A percentile compares a stretch with the other conserved stretches of the same genome.
These are phyloP conservation scores for Sebastes taczanowskii DNA, from an alignment of 2,797 vertebrate genomes.

Conservation along the genomic window DNA sequence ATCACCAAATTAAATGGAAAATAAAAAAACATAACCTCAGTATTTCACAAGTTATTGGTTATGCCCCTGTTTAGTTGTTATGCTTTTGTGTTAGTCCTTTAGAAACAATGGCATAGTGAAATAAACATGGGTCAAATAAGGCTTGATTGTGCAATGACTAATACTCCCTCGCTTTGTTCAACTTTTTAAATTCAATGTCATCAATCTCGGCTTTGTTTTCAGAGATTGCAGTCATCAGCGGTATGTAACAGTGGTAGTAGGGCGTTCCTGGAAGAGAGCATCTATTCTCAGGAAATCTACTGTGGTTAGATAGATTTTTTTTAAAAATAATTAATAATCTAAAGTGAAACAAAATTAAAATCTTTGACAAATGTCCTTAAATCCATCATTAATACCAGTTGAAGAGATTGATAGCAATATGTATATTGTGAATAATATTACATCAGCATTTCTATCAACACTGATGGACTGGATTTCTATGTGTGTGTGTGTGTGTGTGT, in stretches of 20 bases:
- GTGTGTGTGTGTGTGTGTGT: not conserved
- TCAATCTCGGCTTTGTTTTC: not conserved
- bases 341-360: conserved; percentile 7
- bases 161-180: not conserved
- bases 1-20: not conserved
- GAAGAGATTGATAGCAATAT: conserved; percentile 19
- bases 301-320: not conserved
- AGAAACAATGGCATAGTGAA: not conserved
- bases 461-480: conserved; percentile 38
- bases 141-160: not conserved
- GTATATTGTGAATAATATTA: conserved; percentile 13
- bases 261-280: not conserved
- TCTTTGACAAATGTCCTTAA: conserved; percentile 8
- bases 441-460: conserved; percentile 27
- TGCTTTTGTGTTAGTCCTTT: not conserved
- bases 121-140: not conserved
- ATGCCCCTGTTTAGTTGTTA: not conserved
- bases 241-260: not conserved
- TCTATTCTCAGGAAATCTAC: not conserved
- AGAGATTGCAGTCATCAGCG: not conserved
- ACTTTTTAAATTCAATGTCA: not conserved
- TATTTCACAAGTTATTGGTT: not conserved
- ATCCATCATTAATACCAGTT: conserved; percentile 19
- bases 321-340: not conserved
- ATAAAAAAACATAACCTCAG: not conserved